Conservation (phyloP, 2,888 invertebrate genomes). For the Invenusta paracnida region DNA sequence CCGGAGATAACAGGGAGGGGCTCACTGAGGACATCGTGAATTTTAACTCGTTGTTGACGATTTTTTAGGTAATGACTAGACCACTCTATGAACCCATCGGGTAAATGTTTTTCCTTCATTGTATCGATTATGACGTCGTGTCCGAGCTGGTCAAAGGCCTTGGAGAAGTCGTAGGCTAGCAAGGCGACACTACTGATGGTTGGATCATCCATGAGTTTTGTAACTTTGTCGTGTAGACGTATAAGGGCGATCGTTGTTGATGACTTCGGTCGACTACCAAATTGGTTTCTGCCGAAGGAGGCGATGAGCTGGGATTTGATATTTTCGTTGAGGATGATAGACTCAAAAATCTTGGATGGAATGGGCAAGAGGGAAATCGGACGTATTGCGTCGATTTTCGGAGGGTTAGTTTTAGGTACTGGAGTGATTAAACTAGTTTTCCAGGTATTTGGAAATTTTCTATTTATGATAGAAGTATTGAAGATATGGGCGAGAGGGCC, state of each 20-base stretch:
- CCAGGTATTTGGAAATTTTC: neutral
- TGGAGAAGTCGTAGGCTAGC: neutral
- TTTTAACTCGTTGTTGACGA: neutral
- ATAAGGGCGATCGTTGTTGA: neutral
- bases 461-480: neutral
- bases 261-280: neutral
- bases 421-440: neutral
- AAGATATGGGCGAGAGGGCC: neutral
- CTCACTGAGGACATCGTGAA: neutral
- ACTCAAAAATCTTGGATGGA: neutral
- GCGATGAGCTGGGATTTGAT: neutral
- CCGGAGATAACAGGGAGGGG: neutral
- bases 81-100: neutral
- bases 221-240: neutral
- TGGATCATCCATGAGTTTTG: neutral
- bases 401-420: neutral
- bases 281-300: neutral
- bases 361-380: neutral
- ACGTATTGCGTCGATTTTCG: neutral
- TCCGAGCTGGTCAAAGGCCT: neutral
- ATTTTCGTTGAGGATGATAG: neutral
- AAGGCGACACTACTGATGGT: neutral
- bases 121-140: constrained; percentile 58
- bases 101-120: constrained; percentile 48
- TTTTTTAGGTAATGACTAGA: neutral